phyloP scores from a whole-genome alignment of 2,113 vertebrate genomes.

The Agelaius phoeniceus region DNA sequence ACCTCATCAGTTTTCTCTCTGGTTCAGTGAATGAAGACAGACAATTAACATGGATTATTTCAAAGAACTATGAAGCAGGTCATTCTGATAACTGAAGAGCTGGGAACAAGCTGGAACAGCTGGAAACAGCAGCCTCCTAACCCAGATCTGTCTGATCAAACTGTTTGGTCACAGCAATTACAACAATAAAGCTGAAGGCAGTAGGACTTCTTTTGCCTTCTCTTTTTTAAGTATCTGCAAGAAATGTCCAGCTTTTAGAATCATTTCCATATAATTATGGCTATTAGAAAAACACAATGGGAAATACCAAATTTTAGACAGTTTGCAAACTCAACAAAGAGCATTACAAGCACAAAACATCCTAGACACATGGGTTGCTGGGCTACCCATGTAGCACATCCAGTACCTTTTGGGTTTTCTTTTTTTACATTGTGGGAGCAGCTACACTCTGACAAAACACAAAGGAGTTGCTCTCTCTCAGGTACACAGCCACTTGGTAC shows the following conservation, averaged over 20 bases:
- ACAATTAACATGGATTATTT: not conserved
- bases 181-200: not conserved
- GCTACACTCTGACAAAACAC: not conserved
- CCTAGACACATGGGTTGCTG: not conserved
- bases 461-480: not conserved
- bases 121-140: constrained; percentile 34
- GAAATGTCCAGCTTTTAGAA: not conserved
- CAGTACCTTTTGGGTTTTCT: not conserved
- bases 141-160: constrained; percentile 21
- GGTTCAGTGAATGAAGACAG: not conserved
- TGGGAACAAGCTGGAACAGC: not conserved
- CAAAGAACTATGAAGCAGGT: not conserved
- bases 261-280: not conserved
- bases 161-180: not conserved
- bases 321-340: not conserved
- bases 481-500: accelerated
- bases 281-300: not conserved
- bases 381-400: not conserved
- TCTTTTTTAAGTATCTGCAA: not conserved
- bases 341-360: not conserved
- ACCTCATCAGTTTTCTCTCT: not conserved
- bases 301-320: not conserved
- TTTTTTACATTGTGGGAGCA: not conserved
- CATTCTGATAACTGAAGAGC: not conserved
- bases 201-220: not conserved